Percentiles rank a stretch among this genome's conserved stretches.
These are phyloP conservation scores for Dolomedes plantarius DNA, from an alignment of 2,888 invertebrate genomes.

Conservation along the genomic window DNA sequence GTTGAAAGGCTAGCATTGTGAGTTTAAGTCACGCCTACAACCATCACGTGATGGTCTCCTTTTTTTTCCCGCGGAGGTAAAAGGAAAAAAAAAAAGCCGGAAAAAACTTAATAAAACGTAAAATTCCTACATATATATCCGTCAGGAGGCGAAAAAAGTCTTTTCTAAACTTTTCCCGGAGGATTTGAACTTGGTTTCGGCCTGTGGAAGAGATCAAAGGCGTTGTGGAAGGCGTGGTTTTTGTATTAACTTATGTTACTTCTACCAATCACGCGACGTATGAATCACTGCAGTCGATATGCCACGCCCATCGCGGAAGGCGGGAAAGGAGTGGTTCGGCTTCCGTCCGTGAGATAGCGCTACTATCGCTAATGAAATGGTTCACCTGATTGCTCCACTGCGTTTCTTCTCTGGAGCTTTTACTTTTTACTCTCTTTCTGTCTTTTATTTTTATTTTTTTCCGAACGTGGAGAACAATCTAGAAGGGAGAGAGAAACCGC, in stretches of 20 bases:
- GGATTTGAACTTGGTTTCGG: conserved; percentile 58
- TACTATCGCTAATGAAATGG: conserved; percentile 29
- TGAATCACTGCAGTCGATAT: conserved; percentile 48
- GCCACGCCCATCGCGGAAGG: conserved; percentile 54
- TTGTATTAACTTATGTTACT: conserved; percentile 67
- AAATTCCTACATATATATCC: conserved; percentile 55
- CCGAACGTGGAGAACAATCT: neutral
- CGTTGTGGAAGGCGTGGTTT: conserved; percentile 59
- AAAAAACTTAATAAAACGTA: conserved; percentile 39
- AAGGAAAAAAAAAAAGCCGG: conserved; percentile 26
- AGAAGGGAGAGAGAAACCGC: neutral
- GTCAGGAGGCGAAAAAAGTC: conserved; percentile 30
- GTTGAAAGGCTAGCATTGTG: conserved; percentile 46
- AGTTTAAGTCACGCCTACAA: conserved; percentile 58
- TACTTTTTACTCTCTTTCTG: neutral
- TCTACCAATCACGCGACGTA: conserved; percentile 66
- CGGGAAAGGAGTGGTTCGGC: conserved; percentile 33
- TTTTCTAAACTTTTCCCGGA: conserved; percentile 56
- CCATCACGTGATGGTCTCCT: conserved; percentile 48
- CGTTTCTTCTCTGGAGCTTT: neutral
- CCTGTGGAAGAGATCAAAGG: conserved; percentile 32
- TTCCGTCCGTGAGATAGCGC: conserved; percentile 46
- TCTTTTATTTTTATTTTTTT: neutral
- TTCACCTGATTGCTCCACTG: conserved; percentile 34
- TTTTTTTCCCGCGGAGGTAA: conserved; percentile 50